phyloP scores from a whole-genome alignment of 2,888 invertebrate genomes.

The Dyspetes luteomarginatus region DNA sequence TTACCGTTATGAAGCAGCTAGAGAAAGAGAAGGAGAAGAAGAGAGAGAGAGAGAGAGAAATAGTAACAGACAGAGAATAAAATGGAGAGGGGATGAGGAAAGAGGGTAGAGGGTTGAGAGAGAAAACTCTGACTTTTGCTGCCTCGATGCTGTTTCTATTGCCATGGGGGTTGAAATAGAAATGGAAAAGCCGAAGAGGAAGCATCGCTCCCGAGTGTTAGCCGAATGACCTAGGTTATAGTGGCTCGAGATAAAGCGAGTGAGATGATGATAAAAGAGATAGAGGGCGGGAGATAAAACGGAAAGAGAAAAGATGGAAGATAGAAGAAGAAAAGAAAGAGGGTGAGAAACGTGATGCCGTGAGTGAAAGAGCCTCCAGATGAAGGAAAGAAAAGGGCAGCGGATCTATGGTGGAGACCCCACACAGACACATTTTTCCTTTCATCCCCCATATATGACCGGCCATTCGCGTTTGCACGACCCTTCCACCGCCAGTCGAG shows the following conservation, averaged over 20 bases:
- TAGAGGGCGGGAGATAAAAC: constrained; percentile 34
- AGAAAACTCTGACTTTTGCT: constrained; percentile 31
- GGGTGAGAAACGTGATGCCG: neutral
- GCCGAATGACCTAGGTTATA: constrained; percentile 63
- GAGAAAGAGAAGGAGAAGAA: constrained; percentile 26
- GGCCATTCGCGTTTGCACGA: neutral
- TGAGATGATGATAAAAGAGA: constrained; percentile 29
- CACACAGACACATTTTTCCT: constrained; percentile 19
- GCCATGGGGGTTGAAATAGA: constrained; percentile 56
- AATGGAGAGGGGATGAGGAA: neutral
- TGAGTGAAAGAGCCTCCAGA: constrained; percentile 19
- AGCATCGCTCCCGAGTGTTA: constrained; percentile 53
- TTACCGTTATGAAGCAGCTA: neutral
- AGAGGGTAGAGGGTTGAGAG: constrained; percentile 24
- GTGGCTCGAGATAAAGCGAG: constrained; percentile 51
- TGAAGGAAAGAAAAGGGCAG: constrained; percentile 11
- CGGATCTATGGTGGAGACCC: constrained; percentile 11
- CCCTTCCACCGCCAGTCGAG: neutral
- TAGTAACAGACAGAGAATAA: neutral
- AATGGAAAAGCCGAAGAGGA: constrained; percentile 63
- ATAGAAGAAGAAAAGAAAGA: neutral
- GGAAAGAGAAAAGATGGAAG: constrained; percentile 25
- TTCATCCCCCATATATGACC: constrained; percentile 24
- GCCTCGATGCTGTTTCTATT: constrained; percentile 41
- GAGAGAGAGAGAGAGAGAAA: constrained; percentile 15